phyloP scores from a whole-genome alignment of 2,113 vertebrate species.

The zebrafish (Danio rerio) region DNA sequence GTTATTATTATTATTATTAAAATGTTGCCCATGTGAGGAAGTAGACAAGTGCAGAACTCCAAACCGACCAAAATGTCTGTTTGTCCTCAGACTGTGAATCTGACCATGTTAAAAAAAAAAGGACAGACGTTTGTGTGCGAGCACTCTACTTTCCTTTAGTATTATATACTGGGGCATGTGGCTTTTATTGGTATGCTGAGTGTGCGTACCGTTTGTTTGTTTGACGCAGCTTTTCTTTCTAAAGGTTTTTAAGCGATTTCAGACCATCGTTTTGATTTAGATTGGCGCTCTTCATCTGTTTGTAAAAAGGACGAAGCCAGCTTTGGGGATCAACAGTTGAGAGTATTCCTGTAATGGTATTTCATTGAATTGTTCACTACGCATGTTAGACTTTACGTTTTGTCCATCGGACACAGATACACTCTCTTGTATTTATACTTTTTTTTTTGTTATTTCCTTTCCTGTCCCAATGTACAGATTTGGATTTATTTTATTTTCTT shows the following conservation, averaged over 20 bases:
- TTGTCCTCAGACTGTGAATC: conserved; percentile 65
- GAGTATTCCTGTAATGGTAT: conserved; percentile 69
- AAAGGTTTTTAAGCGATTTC: conserved; percentile 67
- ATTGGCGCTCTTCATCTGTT: conserved; percentile 66
- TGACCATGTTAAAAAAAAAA: conserved; percentile 45
- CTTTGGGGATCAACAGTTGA: conserved; percentile 71
- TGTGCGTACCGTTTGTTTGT: conserved; percentile 69
- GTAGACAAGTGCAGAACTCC: conserved; percentile 33
- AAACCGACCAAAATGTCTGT: conserved; percentile 55
- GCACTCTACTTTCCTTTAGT: conserved; percentile 70
- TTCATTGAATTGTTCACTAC: conserved; percentile 79
- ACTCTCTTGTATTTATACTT: conserved; percentile 89
- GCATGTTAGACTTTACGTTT: conserved; percentile 82
- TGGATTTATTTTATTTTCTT: conserved; percentile 85
- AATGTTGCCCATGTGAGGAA: conserved; percentile 35
- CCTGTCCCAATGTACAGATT: conserved; percentile 91
- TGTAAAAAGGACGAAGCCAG: conserved; percentile 71
- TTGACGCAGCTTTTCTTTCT: conserved; percentile 58
- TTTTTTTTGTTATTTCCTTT: conserved; percentile 78
- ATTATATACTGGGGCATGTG: conserved; percentile 73
- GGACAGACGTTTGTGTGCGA: conserved; percentile 33
- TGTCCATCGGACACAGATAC: conserved; percentile 86
- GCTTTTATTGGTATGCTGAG: conserved; percentile 74
- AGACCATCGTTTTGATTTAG: conserved; percentile 69
- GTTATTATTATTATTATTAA: conserved; percentile 37